phyloP scores from a whole-genome alignment of 1,140 invertebrate species.

The Panulirus ornatus region DNA sequence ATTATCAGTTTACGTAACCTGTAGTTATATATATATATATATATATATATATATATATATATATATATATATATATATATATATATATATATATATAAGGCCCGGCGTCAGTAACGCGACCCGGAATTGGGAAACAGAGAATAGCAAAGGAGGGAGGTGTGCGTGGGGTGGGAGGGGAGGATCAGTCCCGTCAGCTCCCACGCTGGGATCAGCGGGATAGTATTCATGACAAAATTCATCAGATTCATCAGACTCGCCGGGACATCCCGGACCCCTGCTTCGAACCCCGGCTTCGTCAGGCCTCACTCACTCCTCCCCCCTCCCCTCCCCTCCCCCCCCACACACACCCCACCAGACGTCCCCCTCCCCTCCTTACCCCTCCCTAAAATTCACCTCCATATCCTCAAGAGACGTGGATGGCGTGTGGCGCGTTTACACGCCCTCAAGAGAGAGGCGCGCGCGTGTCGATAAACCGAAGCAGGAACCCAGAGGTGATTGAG shows the following conservation, averaged over 20 bases:
- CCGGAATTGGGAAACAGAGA: not conserved
- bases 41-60: no score
- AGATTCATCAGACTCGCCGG: slow-evolving; percentile 18
- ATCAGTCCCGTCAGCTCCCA: not conserved
- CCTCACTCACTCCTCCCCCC: no score
- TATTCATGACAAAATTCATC: slow-evolving; percentile 48
- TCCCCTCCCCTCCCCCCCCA: not conserved
- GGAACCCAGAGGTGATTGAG: no score
- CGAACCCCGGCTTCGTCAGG: not conserved
- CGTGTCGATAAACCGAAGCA: no score
- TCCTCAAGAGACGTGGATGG: no score
- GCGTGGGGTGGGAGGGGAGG: not conserved
- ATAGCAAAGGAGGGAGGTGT: not conserved
- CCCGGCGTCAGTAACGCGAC: not conserved
- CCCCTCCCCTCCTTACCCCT: not conserved
- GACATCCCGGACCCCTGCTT: not conserved
- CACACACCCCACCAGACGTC: not conserved
- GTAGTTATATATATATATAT: no score
- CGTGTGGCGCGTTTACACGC: no score
- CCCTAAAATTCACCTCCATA: no score
- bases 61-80: no score
- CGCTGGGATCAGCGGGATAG: slow-evolving; percentile 15
- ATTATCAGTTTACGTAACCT: no score
- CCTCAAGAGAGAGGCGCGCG: no score
- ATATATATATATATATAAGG: no score